Base-by-base conservation (phyloP, 2,113 vertebrate species). In the Leptodactylus fuscus region DNA sequence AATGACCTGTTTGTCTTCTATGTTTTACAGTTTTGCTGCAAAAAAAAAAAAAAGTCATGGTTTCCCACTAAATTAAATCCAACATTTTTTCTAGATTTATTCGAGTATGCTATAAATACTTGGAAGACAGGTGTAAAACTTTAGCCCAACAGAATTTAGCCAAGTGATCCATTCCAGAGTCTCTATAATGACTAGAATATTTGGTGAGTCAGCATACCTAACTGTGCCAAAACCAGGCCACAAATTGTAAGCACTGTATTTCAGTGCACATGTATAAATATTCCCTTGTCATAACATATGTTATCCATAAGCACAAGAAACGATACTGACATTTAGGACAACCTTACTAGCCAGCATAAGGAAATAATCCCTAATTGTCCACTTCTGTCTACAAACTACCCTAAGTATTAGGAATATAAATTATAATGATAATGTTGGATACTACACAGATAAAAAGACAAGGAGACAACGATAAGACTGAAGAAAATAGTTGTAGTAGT, bases 111-210 rank as follows among this genome's bases (percentile, higher is more conserved):
- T 69, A 69, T 3, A 69, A 69, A 69, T 69, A 69, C 18, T 38
- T 69, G 65, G 9, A 22, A 38, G 20, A 69, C 34, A 69, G 65
- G 65, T 69, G 65, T 69, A 69, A 20, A 69, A 69, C 65, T 22
- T 22, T 4, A 36, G 18, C 34, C 34, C 65, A 69, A 69, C 32
- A 69, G 65, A 67, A 69, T 69, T 38, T 3, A 36, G 18, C 65
- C 18, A 36, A 69, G 34, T 38, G 65, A 69, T 69, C 32, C 34
- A 22, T 12, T 69, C 65, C 65, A 69, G 65, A 34, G 18, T 36
- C 29, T 38, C 65, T 22, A 38, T 22, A 69, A 9, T 36, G 65
- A 36, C 65, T 38, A 36, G 18, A 69, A 69, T 38, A 38, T 38
- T 22, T 69, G 34, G 65, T 38, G 34, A 69, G 9, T 38, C 8